These are phyloP conservation scores for Pterocles burchelli DNA, from an alignment of 2,113 vertebrate genomes.

Conservation along the genomic window DNA sequence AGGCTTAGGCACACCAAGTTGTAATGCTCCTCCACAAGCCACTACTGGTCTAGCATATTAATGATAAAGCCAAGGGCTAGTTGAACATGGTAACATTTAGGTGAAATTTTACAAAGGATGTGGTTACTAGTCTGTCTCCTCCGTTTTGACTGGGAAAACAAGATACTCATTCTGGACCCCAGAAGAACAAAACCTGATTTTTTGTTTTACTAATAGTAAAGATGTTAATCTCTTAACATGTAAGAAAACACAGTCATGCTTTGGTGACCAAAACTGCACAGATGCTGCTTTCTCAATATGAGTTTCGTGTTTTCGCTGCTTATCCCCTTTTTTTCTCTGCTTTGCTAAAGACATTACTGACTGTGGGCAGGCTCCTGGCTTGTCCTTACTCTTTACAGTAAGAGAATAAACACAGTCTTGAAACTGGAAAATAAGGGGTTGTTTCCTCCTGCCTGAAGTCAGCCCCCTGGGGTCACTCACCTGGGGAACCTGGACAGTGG, in stretches of 20 bases:
- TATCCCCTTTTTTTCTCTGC: not conserved
- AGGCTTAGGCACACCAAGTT: not conserved
- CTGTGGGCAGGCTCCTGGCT: not conserved
- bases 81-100: not conserved
- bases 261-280: not conserved
- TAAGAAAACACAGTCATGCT: not conserved
- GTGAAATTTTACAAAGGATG: not conserved
- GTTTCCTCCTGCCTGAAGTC: not conserved
- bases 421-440: not conserved
- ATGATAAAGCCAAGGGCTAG: conserved; percentile 1
- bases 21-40: not conserved
- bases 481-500: not conserved
- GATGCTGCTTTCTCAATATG: not conserved
- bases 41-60: not conserved
- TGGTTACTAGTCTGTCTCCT: conserved; percentile 1
- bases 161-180: not conserved
- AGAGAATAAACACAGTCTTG: not conserved
- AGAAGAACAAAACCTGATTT: not conserved
- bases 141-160: not conserved
- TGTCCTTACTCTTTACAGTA: not conserved
- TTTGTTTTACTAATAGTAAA: not conserved
- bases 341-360: not conserved
- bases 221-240: not conserved
- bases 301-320: not conserved
- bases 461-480: not conserved